Base-by-base conservation (phyloP, 2,113 vertebrate species). In the Gila orcuttii region DNA sequence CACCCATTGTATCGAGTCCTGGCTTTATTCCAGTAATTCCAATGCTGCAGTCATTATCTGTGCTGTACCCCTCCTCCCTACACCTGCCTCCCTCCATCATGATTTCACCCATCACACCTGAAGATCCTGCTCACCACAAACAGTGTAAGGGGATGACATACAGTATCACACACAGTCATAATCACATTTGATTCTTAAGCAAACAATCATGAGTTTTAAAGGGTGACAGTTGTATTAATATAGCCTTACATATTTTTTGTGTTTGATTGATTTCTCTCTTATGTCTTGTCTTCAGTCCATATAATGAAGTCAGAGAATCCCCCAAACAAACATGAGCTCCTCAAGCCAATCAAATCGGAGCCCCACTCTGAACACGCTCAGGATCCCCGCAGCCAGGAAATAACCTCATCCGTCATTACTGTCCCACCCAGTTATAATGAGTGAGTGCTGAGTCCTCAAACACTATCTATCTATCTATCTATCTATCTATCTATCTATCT, bases 311-410 rank as follows among this genome's bases (percentile, higher is more conserved):
- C 74, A 3, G 93, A 94, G 23, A 60, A 50, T 2, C 75, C 74
- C 33, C 87, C 87, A 0, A 96, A 97, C 85, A 90, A 93, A 89
- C 91, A 94, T 59, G 87, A 95, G 59, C 85, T 96, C 91, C 95
- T 96, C 93, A 97, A 96, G 93, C 88, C 95, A 90, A 97, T 99
- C 93, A 99, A 99, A 95, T 92, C 94, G 28, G 97, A 99, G 90
- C 95, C 95, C 39, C 95, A 92, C 85, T 88, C 93, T 0, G 96
- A 97, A 89, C 91, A 90, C 10, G 0, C 19, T 42, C 90, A 89
- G 59, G 92, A 93, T 68, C 60, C 71, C 33, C 96, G 96, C 89
- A 93, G 95, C 88, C 96, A 96, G 79, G 96, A 97, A 91, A 93
- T 97, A 90, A 96, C 96, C 57, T 95, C 97, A 86, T 94, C 97